Evolutionary conservation across 2,888 invertebrate genomes (phyloP).

Genomic region (Pollenia amentaria): DNA sequence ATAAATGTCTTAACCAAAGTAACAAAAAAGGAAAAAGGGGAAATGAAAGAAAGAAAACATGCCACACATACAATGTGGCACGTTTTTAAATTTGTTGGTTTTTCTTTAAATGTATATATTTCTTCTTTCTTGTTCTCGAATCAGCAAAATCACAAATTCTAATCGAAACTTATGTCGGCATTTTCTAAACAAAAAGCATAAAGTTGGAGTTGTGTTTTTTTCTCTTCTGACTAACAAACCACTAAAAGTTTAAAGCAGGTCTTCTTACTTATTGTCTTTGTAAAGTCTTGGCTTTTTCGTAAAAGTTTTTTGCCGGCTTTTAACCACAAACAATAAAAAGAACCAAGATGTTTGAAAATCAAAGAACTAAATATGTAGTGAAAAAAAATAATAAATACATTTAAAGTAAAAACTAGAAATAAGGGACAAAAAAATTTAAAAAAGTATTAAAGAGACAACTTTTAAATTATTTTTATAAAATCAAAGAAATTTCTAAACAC

Average conservation of each 20-base stretch:
- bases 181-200: slow-evolving; percentile 40
- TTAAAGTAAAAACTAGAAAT: slow-evolving; percentile 20
- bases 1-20: slow-evolving; percentile 13
- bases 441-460: too few species aligned
- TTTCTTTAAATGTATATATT: neutral
- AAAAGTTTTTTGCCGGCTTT: slow-evolving; percentile 37
- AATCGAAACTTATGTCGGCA: slow-evolving; percentile 64
- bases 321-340: slow-evolving; percentile 53
- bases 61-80: slow-evolving; percentile 53
- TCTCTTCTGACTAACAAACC: slow-evolving; percentile 24
- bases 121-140: slow-evolving; percentile 12
- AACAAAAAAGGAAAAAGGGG: neutral
- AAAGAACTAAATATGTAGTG: neutral
- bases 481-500: too few species aligned
- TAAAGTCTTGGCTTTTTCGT: slow-evolving; percentile 8
- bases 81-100: slow-evolving; percentile 53
- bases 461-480: too few species aligned
- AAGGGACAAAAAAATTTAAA: neutral
- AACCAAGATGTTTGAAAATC: slow-evolving; percentile 31
- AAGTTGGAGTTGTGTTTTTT: slow-evolving; percentile 3
- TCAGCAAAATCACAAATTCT: slow-evolving; percentile 52
- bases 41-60: neutral
- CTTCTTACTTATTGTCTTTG: slow-evolving; percentile 43
- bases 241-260: slow-evolving; percentile 55
- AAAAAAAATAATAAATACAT: neutral